Evolutionary conservation across 1,140 invertebrate species (phyloP).

Genomic region (Drosophila mayri): DNA sequence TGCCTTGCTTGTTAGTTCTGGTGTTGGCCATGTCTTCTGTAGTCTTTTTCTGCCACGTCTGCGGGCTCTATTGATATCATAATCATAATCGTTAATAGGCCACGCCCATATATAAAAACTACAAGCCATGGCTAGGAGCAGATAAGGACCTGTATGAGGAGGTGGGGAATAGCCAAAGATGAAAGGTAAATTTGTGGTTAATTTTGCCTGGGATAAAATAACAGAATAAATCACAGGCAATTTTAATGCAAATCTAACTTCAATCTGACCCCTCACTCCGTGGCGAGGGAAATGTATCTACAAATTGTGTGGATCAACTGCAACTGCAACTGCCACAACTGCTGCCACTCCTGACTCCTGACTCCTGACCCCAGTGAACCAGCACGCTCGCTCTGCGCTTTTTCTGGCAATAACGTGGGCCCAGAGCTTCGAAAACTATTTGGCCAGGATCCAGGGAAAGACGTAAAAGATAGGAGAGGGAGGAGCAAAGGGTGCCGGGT

Average conservation of each 20-base stretch:
- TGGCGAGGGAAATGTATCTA: constrained; percentile 69
- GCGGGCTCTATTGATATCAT: constrained; percentile 63
- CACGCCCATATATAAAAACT: constrained; percentile 67
- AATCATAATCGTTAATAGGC: constrained; percentile 79
- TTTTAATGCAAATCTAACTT: constrained; percentile 60
- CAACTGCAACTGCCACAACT: constrained; percentile 29
- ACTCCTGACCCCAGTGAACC: constrained; percentile 71
- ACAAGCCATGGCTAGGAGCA: constrained; percentile 17
- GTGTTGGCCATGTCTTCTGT: constrained; percentile 2
- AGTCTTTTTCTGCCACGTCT: constrained; percentile 18
- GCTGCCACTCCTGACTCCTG: constrained; percentile 6
- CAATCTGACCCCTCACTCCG: constrained; percentile 56
- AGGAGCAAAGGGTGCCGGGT: constrained; percentile 24
- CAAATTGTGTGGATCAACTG: constrained; percentile 68
- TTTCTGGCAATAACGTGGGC: constrained; percentile 73
- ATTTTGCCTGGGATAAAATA: constrained; percentile 19
- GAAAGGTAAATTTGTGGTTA: constrained; percentile 38
- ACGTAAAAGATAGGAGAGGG: neutral
- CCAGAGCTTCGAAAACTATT: constrained; percentile 55
- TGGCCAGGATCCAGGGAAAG: constrained; percentile 38
- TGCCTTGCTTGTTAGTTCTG: constrained; percentile 57
- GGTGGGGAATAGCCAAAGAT: neutral
- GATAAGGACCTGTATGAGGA: constrained; percentile 12
- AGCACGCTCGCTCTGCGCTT: constrained; percentile 70
- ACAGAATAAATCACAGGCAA: constrained; percentile 53